Evolutionary conservation across 2,797 vertebrate species (phyloP), one percentile per base, ranked within the genome.

Genomic region (Pseudochaenichthys georgianus): DNA sequence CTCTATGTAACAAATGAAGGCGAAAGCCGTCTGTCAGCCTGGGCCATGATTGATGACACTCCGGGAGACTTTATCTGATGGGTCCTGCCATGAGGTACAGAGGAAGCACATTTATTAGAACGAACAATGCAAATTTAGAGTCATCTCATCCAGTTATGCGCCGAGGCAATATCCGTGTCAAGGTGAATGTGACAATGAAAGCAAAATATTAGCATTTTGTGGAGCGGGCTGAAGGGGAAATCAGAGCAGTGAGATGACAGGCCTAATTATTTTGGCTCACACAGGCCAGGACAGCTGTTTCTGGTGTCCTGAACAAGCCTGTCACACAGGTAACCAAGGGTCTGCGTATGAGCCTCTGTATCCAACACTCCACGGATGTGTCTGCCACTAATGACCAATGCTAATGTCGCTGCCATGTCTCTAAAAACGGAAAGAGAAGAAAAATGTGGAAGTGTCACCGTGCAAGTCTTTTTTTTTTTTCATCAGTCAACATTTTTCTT

Each of bases 121-220:
- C 95, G 97, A 99, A 99, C 98, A 98, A 99, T 99, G 97, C 97
- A 98, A 98, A 99, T 99, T 99, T 97, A 94, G 95, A 98, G 97
- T 99, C 98, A 99, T 99, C 98, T 97, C 96, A 97, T 97, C 96
- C 97, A 97, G 98, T 99, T 98, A 98, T 96, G 97, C 97, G 94
- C 97, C 95, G 93, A 96, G 96, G 97, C 98, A 98, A 99, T 99
- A 99, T 97, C 97, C 97, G 96, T 99, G 98, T 99, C 98, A 99
- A 99, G 98, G 98, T 99, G 98, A 99, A 97, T 97, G 97, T 99
- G 97, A 99, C 98, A 99, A 99, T 98, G 98, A 99, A 99, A 99
- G 98, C 96, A 97, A 98, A 98, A 97, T 98, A 99, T 99, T 99
- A 99, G 98, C 98, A 99, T 99, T 99, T 99, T 96, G 96, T 96